A percentile compares a stretch with the other conserved stretches of the same genome.
phyloP scores from a whole-genome alignment of 2,888 invertebrate species.

The Thecophora atra region DNA sequence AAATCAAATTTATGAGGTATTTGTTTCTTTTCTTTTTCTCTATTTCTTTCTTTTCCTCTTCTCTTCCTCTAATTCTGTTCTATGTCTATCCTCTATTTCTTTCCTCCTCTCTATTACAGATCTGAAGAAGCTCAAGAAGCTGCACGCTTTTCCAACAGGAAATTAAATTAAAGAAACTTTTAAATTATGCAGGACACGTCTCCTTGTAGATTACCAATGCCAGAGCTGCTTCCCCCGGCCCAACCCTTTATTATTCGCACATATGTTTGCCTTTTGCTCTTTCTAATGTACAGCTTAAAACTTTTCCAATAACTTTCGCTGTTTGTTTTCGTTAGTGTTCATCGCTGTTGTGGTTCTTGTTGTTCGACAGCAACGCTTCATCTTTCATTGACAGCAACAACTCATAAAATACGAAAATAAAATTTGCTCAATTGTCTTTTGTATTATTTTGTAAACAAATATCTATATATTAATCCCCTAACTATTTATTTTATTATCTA shows the following conservation, averaged over 20 bases:
- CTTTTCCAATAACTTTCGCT: constrained; percentile 33
- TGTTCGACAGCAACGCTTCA: constrained; percentile 27
- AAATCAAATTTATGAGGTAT: too few relatives aligned
- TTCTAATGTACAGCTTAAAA: background rate
- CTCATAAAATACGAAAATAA: constrained; percentile 26
- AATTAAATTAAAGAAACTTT: constrained; percentile 21
- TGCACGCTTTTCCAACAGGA: background rate
- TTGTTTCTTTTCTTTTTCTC: too few relatives aligned
- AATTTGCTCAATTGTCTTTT: constrained; percentile 4
- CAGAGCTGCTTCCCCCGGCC: background rate
- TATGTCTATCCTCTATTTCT: too few relatives aligned
- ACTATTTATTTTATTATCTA: too few relatives aligned
- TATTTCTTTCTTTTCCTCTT: too few relatives aligned
- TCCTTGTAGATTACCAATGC: constrained; percentile 5
- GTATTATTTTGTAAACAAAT: background rate
- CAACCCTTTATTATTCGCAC: background rate
- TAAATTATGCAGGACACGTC: constrained; percentile 29
- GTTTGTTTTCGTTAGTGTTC: background rate
- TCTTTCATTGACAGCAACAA: constrained; percentile 7
- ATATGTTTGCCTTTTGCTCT: background rate
- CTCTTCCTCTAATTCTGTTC: too few relatives aligned
- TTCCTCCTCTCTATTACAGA: too few relatives aligned
- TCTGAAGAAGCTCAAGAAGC: too few relatives aligned
- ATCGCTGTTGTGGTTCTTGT: too few relatives aligned
- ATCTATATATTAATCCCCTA: too few relatives aligned